A percentile compares a stretch with the other conserved stretches of the same genome.
Conservation (phyloP, 2,113 vertebrate genomes). For the Leptobrachium ailaonicum region DNA sequence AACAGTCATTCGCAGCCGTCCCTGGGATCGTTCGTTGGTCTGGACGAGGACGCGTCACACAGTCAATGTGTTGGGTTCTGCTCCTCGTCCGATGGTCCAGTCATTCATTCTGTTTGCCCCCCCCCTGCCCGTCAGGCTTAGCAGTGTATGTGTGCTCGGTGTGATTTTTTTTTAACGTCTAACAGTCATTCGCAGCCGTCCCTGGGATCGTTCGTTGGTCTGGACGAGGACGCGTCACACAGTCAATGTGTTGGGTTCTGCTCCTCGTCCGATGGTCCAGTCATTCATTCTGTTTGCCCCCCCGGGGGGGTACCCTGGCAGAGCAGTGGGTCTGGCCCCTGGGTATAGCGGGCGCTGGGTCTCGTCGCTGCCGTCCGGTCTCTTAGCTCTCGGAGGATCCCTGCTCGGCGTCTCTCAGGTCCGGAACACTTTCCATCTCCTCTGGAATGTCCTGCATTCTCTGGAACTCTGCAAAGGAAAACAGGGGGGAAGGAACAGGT, state of each 20-base stretch:
- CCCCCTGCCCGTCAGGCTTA: neutral
- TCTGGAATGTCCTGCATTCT: conserved; percentile 90
- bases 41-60: neutral
- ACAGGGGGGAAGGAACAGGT: neutral
- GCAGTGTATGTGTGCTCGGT: neutral
- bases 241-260: neutral
- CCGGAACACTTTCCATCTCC: conserved; percentile 78
- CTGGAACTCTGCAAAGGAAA: conserved; percentile 66
- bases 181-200: neutral
- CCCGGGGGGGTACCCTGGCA: neutral
- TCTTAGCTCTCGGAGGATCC: conserved; percentile 58
- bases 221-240: neutral
- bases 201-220: neutral
- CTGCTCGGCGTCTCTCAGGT: conserved; percentile 58
- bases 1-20: neutral
- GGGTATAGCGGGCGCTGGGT: neutral
- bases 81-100: conserved; percentile 24
- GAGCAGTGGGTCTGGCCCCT: conserved; percentile 18
- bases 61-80: neutral
- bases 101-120: conserved; percentile 20
- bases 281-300: conserved; percentile 20
- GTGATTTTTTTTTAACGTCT: neutral
- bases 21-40: neutral
- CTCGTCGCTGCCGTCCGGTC: neutral
- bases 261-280: conserved; percentile 24